Conservation (phyloP, 1,140 invertebrate genomes). For the Caenorhabditis latens region DNA sequence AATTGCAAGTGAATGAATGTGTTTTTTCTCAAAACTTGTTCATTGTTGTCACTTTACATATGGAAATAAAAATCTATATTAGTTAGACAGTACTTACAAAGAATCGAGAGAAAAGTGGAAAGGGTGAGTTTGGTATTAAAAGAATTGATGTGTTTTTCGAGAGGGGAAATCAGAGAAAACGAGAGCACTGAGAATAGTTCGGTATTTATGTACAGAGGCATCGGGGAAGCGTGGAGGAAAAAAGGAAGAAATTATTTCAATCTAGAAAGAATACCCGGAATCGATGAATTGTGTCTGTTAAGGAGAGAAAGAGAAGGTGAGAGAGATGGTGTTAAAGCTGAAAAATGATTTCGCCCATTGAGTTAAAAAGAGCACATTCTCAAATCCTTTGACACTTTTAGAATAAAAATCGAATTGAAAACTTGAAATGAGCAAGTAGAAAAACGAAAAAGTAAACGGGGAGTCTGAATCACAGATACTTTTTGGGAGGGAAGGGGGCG, state of each 20-base stretch:
- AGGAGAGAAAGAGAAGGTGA: background rate
- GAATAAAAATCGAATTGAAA: background rate
- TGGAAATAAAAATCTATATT: background rate
- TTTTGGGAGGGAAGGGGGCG: background rate
- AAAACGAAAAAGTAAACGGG: background rate
- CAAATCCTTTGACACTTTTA: background rate
- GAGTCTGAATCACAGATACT: conserved; percentile 32
- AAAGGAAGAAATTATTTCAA: background rate
- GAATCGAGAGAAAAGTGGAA: background rate
- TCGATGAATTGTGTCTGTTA: background rate
- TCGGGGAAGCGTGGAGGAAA: background rate
- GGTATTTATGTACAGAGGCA: conserved; percentile 1
- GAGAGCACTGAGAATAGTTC: conserved; percentile 2
- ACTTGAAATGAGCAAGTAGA: too few relatives aligned
- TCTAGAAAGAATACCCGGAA: conserved; percentile 21
- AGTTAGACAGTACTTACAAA: conserved; percentile 35
- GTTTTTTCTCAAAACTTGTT: conserved; percentile 7
- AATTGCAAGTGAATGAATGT: background rate
- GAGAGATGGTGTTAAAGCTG: background rate
- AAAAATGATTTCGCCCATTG: background rate
- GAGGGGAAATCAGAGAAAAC: background rate
- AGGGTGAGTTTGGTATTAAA: background rate
- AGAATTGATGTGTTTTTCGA: background rate
- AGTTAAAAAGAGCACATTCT: too few relatives aligned
- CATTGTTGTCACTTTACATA: background rate